A percentile compares a stretch with the other conserved stretches of the same genome.
Evolutionary conservation across 2,113 vertebrate species (phyloP).

Genomic region (Sigmodon hispidus): DNA sequence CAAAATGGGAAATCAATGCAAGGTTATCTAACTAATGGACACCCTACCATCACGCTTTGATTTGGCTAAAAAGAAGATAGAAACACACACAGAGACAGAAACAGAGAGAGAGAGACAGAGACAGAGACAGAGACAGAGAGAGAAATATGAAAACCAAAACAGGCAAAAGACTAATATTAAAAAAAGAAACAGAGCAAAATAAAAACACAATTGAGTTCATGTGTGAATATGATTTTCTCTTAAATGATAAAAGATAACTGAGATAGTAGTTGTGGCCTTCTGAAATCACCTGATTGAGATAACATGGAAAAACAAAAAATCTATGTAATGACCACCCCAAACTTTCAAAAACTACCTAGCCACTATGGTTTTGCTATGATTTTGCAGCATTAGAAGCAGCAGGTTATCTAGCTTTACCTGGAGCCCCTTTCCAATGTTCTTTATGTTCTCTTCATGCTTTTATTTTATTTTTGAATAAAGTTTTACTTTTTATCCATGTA

Average conservation of each 20-base stretch:
- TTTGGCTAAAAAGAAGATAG: constrained; percentile 55
- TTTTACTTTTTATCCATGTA: too few relatives aligned
- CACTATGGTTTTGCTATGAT: constrained; percentile 22
- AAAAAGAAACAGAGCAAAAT: background rate
- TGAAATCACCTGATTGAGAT: constrained; percentile 22
- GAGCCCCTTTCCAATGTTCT: background rate
- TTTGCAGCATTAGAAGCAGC: background rate
- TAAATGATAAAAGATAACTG: constrained; percentile 1
- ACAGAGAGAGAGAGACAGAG: background rate
- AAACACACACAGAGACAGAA: background rate
- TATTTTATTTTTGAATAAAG: too few relatives aligned
- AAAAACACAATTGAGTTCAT: background rate
- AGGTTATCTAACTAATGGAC: constrained; percentile 69
- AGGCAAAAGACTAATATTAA: background rate
- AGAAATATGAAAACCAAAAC: background rate
- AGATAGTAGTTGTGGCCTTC: background rate
- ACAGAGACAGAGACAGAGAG: too few relatives aligned
- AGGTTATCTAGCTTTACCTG: too few relatives aligned
- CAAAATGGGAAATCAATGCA: constrained; percentile 51
- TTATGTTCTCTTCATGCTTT: too few relatives aligned
- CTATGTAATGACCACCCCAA: background rate
- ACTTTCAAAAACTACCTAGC: constrained; percentile 22
- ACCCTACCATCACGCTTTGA: constrained; percentile 53
- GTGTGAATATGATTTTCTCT: background rate
- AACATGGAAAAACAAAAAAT: background rate